These are phyloP conservation scores for Zaprionus inermis DNA, from an alignment of 1,140 invertebrate genomes.

Conservation along the genomic window DNA sequence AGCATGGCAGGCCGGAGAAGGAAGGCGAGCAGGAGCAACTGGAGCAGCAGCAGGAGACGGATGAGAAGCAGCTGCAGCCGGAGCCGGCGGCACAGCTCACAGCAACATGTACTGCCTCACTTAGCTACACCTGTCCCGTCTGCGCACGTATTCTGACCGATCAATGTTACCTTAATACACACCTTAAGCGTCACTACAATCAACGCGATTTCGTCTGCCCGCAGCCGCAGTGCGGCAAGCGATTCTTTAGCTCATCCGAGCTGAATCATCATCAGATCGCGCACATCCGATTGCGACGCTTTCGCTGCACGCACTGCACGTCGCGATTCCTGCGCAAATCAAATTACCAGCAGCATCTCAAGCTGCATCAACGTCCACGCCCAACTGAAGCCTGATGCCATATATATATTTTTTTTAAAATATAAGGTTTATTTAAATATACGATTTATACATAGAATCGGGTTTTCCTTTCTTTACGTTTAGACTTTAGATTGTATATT, in stretches of 20 bases:
- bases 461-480: conserved; percentile 30
- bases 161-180: conserved; percentile 72
- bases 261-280: conserved; percentile 87
- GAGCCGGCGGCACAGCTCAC: not conserved
- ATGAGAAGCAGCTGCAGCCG: not conserved
- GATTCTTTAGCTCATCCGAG: conserved; percentile 73
- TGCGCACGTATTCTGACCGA: conserved; percentile 62
- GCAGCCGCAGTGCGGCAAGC: conserved; percentile 56
- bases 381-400: not conserved
- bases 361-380: conserved; percentile 86
- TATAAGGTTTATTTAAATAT: conserved; percentile 51
- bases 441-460: conserved; percentile 54
- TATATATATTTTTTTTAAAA: conserved; percentile 36
- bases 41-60: not conserved
- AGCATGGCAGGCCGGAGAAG: conserved; percentile 27
- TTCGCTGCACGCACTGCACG: conserved; percentile 89
- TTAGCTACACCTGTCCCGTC: conserved; percentile 67
- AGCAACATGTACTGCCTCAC: no score
- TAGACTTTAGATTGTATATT: conserved; percentile 26
- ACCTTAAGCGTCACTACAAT: conserved; percentile 74
- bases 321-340: conserved; percentile 93
- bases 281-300: conserved; percentile 92
- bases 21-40: not conserved
- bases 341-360: conserved; percentile 92
- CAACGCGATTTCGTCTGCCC: conserved; percentile 58